Conservation (phyloP, 2,888 invertebrate species). For the Drosophila subquinaria region DNA sequence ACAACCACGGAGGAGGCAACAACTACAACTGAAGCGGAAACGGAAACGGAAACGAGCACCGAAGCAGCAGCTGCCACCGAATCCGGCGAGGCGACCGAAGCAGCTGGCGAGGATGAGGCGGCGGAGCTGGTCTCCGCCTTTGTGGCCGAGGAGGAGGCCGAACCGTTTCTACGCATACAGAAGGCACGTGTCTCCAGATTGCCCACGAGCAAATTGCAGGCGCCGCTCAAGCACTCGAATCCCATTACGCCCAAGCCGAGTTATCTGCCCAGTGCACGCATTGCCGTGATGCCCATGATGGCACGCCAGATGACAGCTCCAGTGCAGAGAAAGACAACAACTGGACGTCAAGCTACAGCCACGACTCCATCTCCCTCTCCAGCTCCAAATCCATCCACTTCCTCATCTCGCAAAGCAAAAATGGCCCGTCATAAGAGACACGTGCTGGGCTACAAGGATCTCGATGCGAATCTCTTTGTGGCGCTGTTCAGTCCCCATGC, state of each 20-base stretch:
- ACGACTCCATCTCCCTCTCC: conserved; percentile 11
- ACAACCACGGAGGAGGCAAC: conserved; percentile 54
- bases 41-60: conserved; percentile 37
- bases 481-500: conserved; percentile 72
- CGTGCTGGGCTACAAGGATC: conserved; percentile 74
- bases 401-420: conserved; percentile 33
- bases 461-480: conserved; percentile 79
- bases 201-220: conserved; percentile 79
- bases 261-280: conserved; percentile 70
- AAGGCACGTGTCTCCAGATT: conserved; percentile 74
- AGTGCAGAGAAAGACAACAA: conserved; percentile 19
- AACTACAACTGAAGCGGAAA: conserved; percentile 46
- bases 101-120: conserved; percentile 66
- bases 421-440: conserved; percentile 71
- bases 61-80: conserved; percentile 56
- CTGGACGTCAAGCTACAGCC: conserved; percentile 21
- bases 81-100: conserved; percentile 54
- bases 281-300: conserved; percentile 62
- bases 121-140: conserved; percentile 80
- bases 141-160: conserved; percentile 74
- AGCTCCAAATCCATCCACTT: conserved; percentile 3
- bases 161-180: conserved; percentile 78
- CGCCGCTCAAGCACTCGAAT: conserved; percentile 69
- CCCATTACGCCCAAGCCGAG: conserved; percentile 71
- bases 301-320: conserved; percentile 60